Evolutionary conservation across 2,113 vertebrate genomes (phyloP).

Genomic region (Phoxinus phoxinus): DNA sequence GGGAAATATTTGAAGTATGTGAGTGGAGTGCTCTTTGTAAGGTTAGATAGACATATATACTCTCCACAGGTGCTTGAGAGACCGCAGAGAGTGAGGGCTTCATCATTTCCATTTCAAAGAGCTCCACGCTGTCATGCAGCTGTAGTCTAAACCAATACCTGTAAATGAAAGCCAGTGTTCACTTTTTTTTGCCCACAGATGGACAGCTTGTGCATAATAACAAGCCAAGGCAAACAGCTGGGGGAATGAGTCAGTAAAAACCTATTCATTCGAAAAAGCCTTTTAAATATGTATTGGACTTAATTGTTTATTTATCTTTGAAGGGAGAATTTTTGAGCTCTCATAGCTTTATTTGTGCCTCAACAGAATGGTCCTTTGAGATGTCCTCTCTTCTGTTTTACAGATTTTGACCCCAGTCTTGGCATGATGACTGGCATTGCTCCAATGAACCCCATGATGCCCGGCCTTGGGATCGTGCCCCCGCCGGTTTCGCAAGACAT

Average conservation of each 20-base stretch:
- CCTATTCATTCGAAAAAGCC: constrained; percentile 50
- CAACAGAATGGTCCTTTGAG: not conserved
- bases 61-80: constrained; percentile 57
- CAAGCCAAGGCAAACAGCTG: constrained; percentile 50
- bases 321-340: not conserved
- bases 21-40: constrained; percentile 32
- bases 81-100: constrained; percentile 42
- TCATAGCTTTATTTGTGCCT: not conserved
- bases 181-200: constrained; percentile 26
- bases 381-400: constrained; percentile 26
- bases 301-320: constrained; percentile 39
- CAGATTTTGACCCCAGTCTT: constrained; percentile 91
- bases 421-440: constrained; percentile 93
- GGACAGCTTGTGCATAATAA: constrained; percentile 51
- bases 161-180: constrained; percentile 57
- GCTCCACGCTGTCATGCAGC: constrained; percentile 45
- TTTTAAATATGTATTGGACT: constrained; percentile 69
- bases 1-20: constrained; percentile 22
- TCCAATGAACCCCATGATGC: constrained; percentile 93
- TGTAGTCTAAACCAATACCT: constrained; percentile 56
- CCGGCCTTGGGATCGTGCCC: constrained; percentile 89
- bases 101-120: constrained; percentile 72
- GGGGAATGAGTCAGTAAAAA: constrained; percentile 45
- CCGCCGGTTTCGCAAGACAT: constrained; percentile 86
- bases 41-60: constrained; percentile 44